Evolutionary conservation across 2,888 invertebrate genomes (phyloP).

Genomic region (Steromphala cineraria): DNA sequence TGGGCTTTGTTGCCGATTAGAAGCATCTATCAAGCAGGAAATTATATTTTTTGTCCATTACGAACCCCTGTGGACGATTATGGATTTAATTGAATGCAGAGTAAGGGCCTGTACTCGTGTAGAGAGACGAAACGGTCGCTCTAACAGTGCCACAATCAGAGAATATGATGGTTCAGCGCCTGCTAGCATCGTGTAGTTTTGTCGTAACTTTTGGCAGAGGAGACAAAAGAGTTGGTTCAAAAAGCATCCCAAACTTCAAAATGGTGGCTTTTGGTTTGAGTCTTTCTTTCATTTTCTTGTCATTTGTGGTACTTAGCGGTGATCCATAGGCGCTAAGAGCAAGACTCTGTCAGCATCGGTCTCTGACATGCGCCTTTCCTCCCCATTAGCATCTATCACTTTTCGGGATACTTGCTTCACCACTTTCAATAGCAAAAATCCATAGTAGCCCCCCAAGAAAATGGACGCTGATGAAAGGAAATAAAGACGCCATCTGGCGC

Average conservation of each 20-base stretch:
- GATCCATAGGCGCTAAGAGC: conserved; percentile 12
- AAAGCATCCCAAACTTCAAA: not conserved
- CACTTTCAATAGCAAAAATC: conserved; percentile 30
- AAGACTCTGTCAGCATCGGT: not conserved
- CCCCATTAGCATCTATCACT: conserved; percentile 24
- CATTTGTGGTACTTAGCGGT: not conserved
- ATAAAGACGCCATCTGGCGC: conserved; percentile 39
- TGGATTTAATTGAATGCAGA: not conserved
- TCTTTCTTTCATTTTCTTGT: conserved; percentile 23
- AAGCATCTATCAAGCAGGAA: conserved; percentile 4
- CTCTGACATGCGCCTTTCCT: conserved; percentile 14
- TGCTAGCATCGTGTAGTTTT: not conserved
- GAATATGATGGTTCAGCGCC: not conserved
- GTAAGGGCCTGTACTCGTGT: not conserved
- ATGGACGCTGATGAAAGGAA: conserved; percentile 40
- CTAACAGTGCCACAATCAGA: not conserved
- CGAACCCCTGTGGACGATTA: not conserved
- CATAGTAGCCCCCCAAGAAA: conserved; percentile 38
- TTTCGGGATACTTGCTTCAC: conserved; percentile 18
- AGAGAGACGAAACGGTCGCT: not conserved
- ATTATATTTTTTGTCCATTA: conserved; percentile 18
- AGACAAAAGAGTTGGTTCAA: not conserved
- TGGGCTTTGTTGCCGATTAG: not conserved
- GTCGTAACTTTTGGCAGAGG: not conserved
- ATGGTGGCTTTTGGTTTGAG: conserved; percentile 11